Conservation (phyloP, 2,113 vertebrate species). For the Struthio camelus region DNA sequence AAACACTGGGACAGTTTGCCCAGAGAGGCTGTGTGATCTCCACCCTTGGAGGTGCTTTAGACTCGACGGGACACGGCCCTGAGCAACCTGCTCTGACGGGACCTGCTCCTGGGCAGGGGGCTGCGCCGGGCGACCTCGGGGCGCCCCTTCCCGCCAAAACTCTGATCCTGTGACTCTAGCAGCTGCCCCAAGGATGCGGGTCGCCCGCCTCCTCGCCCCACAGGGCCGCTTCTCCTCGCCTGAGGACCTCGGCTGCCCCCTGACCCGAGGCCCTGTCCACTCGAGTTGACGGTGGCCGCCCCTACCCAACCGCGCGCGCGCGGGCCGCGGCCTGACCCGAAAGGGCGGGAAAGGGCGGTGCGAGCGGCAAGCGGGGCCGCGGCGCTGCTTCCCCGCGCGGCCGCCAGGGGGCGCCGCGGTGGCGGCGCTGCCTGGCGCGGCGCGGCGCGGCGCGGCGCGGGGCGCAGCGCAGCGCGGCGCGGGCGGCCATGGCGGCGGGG, state of each 20-base stretch:
- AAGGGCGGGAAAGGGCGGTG: too few relatives aligned
- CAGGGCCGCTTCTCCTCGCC: too few relatives aligned
- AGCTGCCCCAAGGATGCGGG: not conserved
- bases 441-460: not conserved
- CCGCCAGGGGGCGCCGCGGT: not conserved
- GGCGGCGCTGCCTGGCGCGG: not conserved
- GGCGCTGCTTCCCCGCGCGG: not conserved
- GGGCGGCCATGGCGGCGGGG: not conserved
- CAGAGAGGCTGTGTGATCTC: not conserved
- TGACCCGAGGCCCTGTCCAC: too few relatives aligned
- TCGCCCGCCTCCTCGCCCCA: not conserved
- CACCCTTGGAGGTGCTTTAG: not conserved
- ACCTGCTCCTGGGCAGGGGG: too few relatives aligned
- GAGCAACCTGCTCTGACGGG: not conserved
- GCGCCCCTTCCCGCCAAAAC: not conserved
- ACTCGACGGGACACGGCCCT: too few relatives aligned
- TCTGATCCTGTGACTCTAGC: accelerated
- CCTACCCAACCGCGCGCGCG: too few relatives aligned
- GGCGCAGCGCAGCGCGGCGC: not conserved
- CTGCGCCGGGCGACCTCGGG: not conserved
- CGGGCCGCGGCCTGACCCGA: too few relatives aligned
- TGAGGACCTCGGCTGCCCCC: too few relatives aligned
- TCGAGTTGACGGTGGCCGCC: too few relatives aligned
- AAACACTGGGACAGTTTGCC: not conserved
- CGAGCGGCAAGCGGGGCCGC: too few relatives aligned